Evolutionary conservation across 2,888 invertebrate species (phyloP).

Genomic region (Graphium colonna): DNA sequence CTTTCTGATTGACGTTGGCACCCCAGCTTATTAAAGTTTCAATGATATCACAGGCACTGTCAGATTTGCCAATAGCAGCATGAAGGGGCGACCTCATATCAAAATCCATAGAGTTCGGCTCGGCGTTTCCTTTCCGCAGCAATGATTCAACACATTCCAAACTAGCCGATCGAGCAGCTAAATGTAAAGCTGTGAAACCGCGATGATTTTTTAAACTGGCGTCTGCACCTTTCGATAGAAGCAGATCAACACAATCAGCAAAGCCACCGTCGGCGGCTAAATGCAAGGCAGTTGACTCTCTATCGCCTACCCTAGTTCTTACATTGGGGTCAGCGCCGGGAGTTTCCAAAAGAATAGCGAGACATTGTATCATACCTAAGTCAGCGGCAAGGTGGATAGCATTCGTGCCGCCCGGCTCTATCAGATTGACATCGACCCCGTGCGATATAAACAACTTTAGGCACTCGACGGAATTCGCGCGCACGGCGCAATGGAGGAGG

Average conservation of each 20-base stretch:
- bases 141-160: slow-evolving; percentile 90
- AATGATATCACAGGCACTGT: slow-evolving; percentile 88
- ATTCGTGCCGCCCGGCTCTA: slow-evolving; percentile 88
- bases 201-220: slow-evolving; percentile 87
- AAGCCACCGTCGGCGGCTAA: slow-evolving; percentile 94
- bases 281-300: slow-evolving; percentile 89
- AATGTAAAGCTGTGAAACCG: slow-evolving; percentile 91
- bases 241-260: slow-evolving; percentile 87
- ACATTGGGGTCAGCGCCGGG: slow-evolving; percentile 86
- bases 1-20: slow-evolving; percentile 90
- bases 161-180: slow-evolving; percentile 89
- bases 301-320: slow-evolving; percentile 84
- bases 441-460: slow-evolving; percentile 86
- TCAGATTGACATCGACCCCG: slow-evolving; percentile 87
- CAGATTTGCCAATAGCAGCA: slow-evolving; percentile 91
- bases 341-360: slow-evolving; percentile 86
- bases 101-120: slow-evolving; percentile 89
- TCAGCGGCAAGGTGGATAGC: slow-evolving; percentile 91
- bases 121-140: slow-evolving; percentile 85
- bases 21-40: slow-evolving; percentile 89
- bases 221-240: slow-evolving; percentile 87
- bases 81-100: slow-evolving; percentile 91
- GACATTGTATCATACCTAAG: slow-evolving; percentile 86
- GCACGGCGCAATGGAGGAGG: slow-evolving; percentile 90
- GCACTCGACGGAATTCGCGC: slow-evolving; percentile 91